Evolutionary conservation across 2,113 vertebrate species (phyloP).

Genomic region (Gracilinanus agilis): DNA sequence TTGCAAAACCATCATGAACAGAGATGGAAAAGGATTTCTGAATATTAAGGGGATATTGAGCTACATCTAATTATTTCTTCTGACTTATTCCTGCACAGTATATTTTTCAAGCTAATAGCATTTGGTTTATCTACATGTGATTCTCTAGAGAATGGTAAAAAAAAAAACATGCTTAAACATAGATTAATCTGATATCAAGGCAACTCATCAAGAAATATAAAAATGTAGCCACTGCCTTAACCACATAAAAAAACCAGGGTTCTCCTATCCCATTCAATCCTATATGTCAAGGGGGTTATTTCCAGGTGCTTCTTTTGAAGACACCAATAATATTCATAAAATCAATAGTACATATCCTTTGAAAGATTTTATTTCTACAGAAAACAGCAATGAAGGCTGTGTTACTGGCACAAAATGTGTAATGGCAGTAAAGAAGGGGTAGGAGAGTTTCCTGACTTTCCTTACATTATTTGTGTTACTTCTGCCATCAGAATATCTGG

Average conservation of each 20-base stretch:
- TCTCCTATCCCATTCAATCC: background rate
- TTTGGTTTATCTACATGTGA: constrained; percentile 15
- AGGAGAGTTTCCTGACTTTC: background rate
- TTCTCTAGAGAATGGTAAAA: background rate
- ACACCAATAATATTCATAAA: background rate
- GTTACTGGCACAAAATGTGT: background rate
- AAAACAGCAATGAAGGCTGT: background rate
- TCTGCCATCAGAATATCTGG: background rate
- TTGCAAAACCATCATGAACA: constrained; percentile 50
- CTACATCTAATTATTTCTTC: constrained; percentile 13
- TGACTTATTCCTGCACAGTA: background rate
- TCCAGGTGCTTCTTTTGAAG: background rate
- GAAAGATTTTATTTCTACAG: background rate
- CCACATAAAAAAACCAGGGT: background rate
- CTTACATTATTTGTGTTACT: background rate
- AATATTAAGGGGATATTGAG: background rate
- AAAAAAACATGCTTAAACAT: background rate
- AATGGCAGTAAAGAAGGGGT: background rate
- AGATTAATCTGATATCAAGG: background rate
- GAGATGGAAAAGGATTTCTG: constrained; percentile 22
- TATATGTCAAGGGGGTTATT: background rate
- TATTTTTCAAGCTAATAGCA: background rate
- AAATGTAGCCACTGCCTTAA: background rate
- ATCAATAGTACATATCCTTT: background rate
- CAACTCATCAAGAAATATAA: background rate